phyloP scores from a whole-genome alignment of 2,113 vertebrate species.

The Nycticryphes semicollaris region DNA sequence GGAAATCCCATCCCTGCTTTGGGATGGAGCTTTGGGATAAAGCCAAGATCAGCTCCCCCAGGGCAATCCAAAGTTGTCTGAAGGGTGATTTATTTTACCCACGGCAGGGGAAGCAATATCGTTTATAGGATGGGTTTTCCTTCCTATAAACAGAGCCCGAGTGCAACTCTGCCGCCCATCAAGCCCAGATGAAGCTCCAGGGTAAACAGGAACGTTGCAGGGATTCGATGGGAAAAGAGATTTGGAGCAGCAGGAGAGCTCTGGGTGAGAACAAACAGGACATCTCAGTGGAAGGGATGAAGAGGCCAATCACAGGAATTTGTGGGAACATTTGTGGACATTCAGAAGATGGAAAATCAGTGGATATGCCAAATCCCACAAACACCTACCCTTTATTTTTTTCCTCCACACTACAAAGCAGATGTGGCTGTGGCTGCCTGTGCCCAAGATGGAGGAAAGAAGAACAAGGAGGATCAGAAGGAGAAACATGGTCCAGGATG shows the following conservation, averaged over 20 bases:
- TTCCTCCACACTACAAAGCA: no score
- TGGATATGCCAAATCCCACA: neutral
- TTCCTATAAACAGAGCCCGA: neutral
- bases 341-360: neutral
- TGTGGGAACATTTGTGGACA: neutral
- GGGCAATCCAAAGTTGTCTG: neutral
- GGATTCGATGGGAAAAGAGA: neutral
- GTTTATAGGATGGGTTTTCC: neutral
- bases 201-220: neutral
- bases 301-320: neutral
- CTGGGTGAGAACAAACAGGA: neutral
- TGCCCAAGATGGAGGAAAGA: neutral
- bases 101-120: fast-evolving
- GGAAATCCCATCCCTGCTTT: neutral
- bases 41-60: neutral
- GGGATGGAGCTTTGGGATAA: neutral
- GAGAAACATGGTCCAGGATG: fast-evolving
- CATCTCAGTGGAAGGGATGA: neutral
- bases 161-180: neutral
- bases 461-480: neutral
- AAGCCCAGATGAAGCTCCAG: neutral
- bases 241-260: neutral
- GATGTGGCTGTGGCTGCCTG: neutral
- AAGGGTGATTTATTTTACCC: neutral
- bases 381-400: neutral